A percentile compares a stretch with the other conserved stretches of the same genome.
These are phyloP conservation scores for Carabus problematicus DNA, from an alignment of 2,888 invertebrate species.

Conservation along the genomic window DNA sequence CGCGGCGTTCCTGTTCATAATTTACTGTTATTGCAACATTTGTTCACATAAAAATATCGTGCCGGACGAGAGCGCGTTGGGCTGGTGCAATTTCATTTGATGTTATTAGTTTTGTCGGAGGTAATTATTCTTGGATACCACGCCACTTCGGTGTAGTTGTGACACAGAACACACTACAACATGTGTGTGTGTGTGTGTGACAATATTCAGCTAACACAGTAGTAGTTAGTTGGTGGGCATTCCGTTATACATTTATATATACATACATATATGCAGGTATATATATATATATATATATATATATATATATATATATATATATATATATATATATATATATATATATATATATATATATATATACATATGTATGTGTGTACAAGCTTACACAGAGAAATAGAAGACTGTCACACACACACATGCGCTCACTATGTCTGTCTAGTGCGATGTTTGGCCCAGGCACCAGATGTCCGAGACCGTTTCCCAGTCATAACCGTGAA, in stretches of 20 bases:
- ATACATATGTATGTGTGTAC: constrained; percentile 40
- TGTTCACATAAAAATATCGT: constrained; percentile 42
- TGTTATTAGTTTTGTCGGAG: constrained; percentile 40
- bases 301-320: constrained; percentile 39
- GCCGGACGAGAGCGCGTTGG: constrained; percentile 13
- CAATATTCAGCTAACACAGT: constrained; percentile 2
- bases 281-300: constrained; percentile 39
- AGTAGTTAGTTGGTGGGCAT: neutral
- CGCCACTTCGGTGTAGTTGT: neutral
- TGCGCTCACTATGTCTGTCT: neutral
- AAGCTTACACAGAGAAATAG: constrained; percentile 35
- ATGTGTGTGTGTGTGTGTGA: too few species aligned
- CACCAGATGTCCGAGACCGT: constrained; percentile 33
- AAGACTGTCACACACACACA: constrained; percentile 1
- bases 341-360: constrained; percentile 44
- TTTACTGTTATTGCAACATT: constrained; percentile 41
- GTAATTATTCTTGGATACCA: constrained; percentile 38
- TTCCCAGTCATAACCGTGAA: constrained; percentile 34
- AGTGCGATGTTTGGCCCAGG: neutral
- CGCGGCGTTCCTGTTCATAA: constrained; percentile 35
- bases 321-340: constrained; percentile 43
- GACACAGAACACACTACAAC: too few species aligned
- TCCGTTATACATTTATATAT: constrained; percentile 30
- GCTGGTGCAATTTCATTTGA: constrained; percentile 38
- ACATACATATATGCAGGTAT: constrained; percentile 10